Evolutionary conservation across 2,888 invertebrate genomes (phyloP), one percentile per base, ranked within the genome.

Genomic region (Sinotaia quadrata): DNA sequence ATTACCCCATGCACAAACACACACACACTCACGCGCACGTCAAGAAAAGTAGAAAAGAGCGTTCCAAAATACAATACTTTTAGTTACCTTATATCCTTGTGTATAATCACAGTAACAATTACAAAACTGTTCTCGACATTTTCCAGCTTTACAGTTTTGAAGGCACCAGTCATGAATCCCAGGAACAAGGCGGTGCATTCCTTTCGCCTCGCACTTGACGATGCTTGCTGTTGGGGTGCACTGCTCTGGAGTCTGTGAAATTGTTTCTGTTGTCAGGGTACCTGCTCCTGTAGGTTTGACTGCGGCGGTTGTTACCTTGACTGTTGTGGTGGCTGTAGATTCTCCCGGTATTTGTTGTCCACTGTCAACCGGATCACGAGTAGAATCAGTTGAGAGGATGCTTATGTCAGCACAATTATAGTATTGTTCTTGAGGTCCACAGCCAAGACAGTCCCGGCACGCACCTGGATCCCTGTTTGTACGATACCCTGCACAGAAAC

Each of bases 321-420:
- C 37, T 21, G 71, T 59, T 31, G 47, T 61, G 29, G 33, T 4
- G 34, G 29, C 7, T 0, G 67, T 31, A 10, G n/a, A 21, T 18
- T 21, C n/a, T 5, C 34, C 21, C 15, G 36, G 34, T 21, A 36
- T 58, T 15, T 12, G 18, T 2, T 24, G 34, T 0, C 1, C 15
- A 1, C 34, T 33, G 4, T 37, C 24, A 36, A 36, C 31, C 44
- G 33, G 31, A 54, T 29, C 10, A 57, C 12, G 24, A 58, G 47
- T 44, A 37, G 31, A 29, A 31, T 33, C 4, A 33, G 57, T 18
- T 74, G 75, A n/a, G 68, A 41, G 5, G 54, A 60, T 18, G 71
- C 77, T 68, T 59, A 81, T 75, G 58, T 81, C 80, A 0, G 80
- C 80, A 61, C 80, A 81, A 71, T 81, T 81, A 49, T 73, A 73